Evolutionary conservation across 2,888 invertebrate genomes (phyloP).

Genomic region (Thecophora atra): DNA sequence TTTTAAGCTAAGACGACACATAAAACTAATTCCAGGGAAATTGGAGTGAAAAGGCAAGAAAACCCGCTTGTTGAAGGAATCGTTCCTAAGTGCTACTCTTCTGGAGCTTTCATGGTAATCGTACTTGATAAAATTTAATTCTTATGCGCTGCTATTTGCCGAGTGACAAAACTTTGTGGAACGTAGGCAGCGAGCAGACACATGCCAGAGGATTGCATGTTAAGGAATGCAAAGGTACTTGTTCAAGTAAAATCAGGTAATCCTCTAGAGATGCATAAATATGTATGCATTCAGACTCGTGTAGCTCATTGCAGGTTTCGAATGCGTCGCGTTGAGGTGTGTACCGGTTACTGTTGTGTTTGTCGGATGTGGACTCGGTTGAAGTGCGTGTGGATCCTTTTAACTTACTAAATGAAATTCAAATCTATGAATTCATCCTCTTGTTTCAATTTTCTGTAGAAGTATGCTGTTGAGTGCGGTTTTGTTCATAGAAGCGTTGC

Average conservation of each 20-base stretch:
- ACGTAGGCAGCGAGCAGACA: neutral
- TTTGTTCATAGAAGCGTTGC: neutral
- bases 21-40: neutral
- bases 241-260: conserved; percentile 46
- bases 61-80: too few relatives aligned
- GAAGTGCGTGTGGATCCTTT: neutral
- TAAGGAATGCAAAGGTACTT: neutral
- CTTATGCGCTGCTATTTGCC: neutral
- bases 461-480: neutral
- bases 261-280: conserved; percentile 49
- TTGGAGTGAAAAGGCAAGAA: neutral
- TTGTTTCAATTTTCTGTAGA: conserved; percentile 28
- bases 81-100: neutral
- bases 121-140: conserved; percentile 25
- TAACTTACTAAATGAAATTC: conserved; percentile 30
- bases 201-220: neutral
- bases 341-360: neutral
- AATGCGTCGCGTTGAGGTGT: neutral
- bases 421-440: conserved; percentile 27
- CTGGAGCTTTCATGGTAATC: neutral
- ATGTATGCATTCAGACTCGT: conserved; percentile 12
- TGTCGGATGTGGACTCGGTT: neutral
- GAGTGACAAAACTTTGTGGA: conserved; percentile 16
- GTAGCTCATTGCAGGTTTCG: conserved; percentile 14
- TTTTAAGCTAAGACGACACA: neutral